These are phyloP conservation scores for Gobio gobio DNA, from an alignment of 2,113 vertebrate species.

Conservation along the genomic window DNA sequence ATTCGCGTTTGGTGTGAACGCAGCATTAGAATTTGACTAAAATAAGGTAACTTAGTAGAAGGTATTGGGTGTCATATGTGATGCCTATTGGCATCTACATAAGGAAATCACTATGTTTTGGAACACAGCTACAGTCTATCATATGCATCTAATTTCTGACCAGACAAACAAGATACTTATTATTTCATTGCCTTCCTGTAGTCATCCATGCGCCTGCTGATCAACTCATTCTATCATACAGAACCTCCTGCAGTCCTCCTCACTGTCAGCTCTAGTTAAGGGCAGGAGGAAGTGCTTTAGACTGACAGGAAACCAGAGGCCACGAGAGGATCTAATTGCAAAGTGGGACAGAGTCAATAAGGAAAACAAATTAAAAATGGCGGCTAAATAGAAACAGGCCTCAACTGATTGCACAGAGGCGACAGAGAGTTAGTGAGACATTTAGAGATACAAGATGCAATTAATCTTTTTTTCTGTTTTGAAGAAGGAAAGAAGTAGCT, in stretches of 20 bases:
- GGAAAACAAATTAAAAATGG: slow-evolving; percentile 76
- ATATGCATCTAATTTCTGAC: neutral
- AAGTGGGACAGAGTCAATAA: slow-evolving; percentile 77
- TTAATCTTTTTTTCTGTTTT: neutral
- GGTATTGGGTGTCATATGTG: neutral
- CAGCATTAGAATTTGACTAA: neutral
- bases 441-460: slow-evolving; percentile 24
- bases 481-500: neutral
- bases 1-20: too few species aligned
- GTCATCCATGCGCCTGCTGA: neutral
- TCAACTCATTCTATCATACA: neutral
- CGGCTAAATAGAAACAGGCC: slow-evolving; percentile 69
- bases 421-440: slow-evolving; percentile 45
- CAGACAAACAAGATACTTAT: neutral
- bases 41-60: neutral
- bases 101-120: neutral
- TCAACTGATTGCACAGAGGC: slow-evolving; percentile 65
- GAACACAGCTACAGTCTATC: neutral
- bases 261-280: slow-evolving; percentile 77
- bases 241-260: slow-evolving; percentile 53
- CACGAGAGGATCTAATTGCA: slow-evolving; percentile 77
- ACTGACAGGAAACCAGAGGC: slow-evolving; percentile 72
- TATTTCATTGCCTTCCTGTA: neutral
- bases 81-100: neutral
- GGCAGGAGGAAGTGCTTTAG: slow-evolving; percentile 59